Percentiles rank a stretch among this genome's conserved stretches.
Evolutionary conservation across 2,888 invertebrate species (phyloP).

Genomic region (Chrysolina oricalcia): DNA sequence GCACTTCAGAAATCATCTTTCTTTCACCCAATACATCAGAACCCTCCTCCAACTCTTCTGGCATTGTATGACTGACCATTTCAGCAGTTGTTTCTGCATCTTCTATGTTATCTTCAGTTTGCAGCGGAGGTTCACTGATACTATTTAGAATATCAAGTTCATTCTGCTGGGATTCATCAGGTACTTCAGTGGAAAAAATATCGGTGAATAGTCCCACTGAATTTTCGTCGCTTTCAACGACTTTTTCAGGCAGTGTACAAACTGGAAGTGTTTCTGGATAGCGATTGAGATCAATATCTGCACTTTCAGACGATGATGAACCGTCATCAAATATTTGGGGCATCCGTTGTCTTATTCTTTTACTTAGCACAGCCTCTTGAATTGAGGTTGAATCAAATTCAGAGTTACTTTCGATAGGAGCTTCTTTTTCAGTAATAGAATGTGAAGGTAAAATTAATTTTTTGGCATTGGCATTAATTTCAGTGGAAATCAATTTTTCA

Average conservation of each 20-base stretch:
- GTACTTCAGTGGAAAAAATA: neutral
- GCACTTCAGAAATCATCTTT: neutral
- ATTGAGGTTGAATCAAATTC: neutral
- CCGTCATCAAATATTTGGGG: conserved; percentile 20
- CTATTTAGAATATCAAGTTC: neutral
- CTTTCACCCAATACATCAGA: neutral
- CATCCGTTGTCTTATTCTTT: neutral
- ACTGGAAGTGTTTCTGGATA: neutral
- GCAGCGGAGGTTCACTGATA: neutral
- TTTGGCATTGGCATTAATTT: neutral
- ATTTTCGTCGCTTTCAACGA: neutral
- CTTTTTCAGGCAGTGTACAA: conserved; percentile 8
- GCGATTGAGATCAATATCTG: neutral
- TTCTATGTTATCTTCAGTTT: neutral
- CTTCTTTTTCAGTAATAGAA: neutral
- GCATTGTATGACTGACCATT: neutral
- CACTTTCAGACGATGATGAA: conserved; percentile 23
- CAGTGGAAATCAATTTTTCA: neutral
- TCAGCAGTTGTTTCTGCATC: neutral
- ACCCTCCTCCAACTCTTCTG: neutral
- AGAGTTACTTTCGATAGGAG: no score
- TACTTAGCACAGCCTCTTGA: neutral
- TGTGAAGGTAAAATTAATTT: neutral
- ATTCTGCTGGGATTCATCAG: neutral
- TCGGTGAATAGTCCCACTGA: neutral